A percentile compares a stretch with the other conserved stretches of the same genome.
Conservation (phyloP, 2,113 vertebrate species). For the Spilogale gracilis region DNA sequence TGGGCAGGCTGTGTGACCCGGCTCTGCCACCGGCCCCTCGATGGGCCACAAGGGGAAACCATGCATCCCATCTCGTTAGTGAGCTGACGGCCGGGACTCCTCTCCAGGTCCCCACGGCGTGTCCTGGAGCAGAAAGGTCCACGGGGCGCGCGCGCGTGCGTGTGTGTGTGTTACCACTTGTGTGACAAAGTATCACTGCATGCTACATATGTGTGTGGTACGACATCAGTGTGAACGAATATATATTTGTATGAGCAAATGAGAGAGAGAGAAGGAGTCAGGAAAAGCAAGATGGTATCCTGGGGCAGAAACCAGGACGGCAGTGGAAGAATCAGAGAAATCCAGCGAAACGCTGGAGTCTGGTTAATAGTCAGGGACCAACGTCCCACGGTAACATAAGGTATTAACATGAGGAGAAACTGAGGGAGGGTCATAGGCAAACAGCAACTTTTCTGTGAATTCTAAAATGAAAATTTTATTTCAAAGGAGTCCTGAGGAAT, state of each 20-base stretch:
- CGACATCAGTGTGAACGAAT: not conserved
- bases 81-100: no score
- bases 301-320: not conserved
- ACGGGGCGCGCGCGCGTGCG: no score
- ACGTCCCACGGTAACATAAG: rapidly evolving
- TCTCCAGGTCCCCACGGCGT: no score
- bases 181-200: not conserved
- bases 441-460: not conserved
- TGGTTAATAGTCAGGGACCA: not conserved
- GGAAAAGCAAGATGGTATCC: not conserved
- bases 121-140: no score
- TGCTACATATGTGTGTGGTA: not conserved
- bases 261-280: not conserved
- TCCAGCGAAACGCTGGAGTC: not conserved
- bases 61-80: not conserved
- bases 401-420: not conserved
- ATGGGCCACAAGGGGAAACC: not conserved
- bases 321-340: not conserved
- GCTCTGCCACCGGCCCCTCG: not conserved
- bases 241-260: not conserved
- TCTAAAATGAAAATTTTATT: not conserved
- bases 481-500: not conserved
- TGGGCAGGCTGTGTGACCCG: not conserved
- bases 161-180: no score
- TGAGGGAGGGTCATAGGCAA: not conserved